Conservation (phyloP, 1,140 invertebrate genomes). For the Neoseiulus cucumeris region DNA sequence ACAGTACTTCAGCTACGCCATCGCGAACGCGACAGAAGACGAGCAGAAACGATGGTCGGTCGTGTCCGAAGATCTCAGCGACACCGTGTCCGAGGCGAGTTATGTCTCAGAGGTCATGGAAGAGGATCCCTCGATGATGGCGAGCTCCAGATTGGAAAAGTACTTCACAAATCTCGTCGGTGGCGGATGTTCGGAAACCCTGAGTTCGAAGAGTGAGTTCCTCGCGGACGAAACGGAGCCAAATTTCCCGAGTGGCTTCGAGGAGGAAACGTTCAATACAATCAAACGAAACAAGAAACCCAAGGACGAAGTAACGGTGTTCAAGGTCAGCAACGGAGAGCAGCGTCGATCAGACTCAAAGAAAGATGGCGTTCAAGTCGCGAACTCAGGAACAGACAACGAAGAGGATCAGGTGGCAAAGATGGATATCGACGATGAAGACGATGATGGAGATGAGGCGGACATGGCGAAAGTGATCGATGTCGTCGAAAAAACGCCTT, state of each 20-base stretch:
- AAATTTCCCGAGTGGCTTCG: neutral
- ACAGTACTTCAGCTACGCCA: conserved; percentile 74
- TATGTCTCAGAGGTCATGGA: conserved; percentile 19
- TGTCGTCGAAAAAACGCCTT: conserved; percentile 9
- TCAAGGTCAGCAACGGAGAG: conserved; percentile 16
- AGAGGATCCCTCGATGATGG: conserved; percentile 43
- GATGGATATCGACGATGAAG: neutral
- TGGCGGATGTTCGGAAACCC: conserved; percentile 26
- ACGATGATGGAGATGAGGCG: conserved; percentile 19
- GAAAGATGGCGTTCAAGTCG: conserved; percentile 16
- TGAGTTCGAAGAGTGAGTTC: neutral
- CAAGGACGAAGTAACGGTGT: conserved; percentile 34
- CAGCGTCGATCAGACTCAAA: conserved; percentile 16
- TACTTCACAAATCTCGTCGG: conserved; percentile 73
- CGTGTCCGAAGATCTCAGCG: conserved; percentile 26
- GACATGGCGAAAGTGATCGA: conserved; percentile 18
- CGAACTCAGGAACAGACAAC: neutral
- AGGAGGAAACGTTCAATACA: neutral
- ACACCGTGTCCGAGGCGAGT: conserved; percentile 50
- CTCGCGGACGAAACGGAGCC: neutral
- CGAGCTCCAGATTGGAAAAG: conserved; percentile 64
- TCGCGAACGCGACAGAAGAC: conserved; percentile 26
- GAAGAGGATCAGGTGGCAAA: conserved; percentile 8
- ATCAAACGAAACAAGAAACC: conserved; percentile 10
- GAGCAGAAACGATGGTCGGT: conserved; percentile 19